Percentiles rank a stretch among this genome's conserved stretches.
Conservation (phyloP, 2,113 vertebrate species). For the Thalassoma bifasciatum region DNA sequence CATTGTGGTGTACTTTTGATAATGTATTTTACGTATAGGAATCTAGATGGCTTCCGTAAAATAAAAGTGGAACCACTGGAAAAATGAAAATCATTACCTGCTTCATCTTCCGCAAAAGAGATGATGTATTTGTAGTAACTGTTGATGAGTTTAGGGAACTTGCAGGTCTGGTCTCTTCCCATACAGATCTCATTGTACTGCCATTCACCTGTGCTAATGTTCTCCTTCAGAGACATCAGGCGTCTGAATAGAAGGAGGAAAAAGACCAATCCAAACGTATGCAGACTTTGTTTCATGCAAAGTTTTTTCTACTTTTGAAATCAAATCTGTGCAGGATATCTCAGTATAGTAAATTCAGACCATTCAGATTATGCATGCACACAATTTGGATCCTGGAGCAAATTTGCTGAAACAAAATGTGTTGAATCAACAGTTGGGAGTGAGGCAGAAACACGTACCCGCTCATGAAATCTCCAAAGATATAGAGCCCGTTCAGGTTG, state of each 20-base stretch:
- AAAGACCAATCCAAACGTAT: not conserved
- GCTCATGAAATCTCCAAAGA: slow-evolving; percentile 90
- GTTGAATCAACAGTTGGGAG: not conserved
- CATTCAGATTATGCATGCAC: too few species aligned
- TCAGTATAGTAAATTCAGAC: too few species aligned
- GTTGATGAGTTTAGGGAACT: slow-evolving; percentile 87
- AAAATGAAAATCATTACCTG: slow-evolving; percentile 76
- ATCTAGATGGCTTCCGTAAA: not conserved
- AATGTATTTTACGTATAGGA: too few species aligned
- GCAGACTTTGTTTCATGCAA: too few species aligned
- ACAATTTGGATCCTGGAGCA: too few species aligned
- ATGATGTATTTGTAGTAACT: slow-evolving; percentile 87
- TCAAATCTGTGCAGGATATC: too few species aligned
- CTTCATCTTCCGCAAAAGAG: slow-evolving; percentile 88
- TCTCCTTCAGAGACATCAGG: slow-evolving; percentile 86
- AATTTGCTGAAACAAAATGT: too few species aligned
- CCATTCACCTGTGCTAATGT: slow-evolving; percentile 77
- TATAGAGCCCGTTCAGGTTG: slow-evolving; percentile 86
- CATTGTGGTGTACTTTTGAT: too few species aligned
- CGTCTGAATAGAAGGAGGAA: slow-evolving; percentile 70
- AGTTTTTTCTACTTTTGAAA: too few species aligned
- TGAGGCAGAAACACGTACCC: slow-evolving; percentile 72
- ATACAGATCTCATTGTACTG: slow-evolving; percentile 86
- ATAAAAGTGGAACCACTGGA: not conserved
- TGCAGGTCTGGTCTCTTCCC: slow-evolving; percentile 82